Evolutionary conservation across 2,888 invertebrate genomes (phyloP).

Genomic region (Drosophila neutralis): DNA sequence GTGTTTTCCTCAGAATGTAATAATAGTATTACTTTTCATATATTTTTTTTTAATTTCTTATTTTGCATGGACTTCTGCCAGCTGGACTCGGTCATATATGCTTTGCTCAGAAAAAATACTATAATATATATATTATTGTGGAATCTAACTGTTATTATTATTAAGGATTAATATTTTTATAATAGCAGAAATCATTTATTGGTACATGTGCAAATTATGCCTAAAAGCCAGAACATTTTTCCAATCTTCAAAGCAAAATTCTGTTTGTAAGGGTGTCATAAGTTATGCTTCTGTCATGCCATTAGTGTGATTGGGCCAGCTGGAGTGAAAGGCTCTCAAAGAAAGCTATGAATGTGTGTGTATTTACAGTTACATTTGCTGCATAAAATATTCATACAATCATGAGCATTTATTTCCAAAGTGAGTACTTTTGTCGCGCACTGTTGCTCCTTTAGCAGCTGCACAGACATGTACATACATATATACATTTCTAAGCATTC

Average conservation of each 20-base stretch:
- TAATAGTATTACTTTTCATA: background rate
- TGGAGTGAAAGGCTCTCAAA: constrained; percentile 4
- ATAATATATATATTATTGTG: no score
- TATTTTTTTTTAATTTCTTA: background rate
- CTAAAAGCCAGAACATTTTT: background rate
- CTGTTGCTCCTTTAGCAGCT: constrained; percentile 31
- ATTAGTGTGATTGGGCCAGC: constrained; percentile 23
- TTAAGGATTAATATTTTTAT: no score
- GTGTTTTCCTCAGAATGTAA: background rate
- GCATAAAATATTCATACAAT: constrained; percentile 79
- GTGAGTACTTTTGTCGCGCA: constrained; percentile 53
- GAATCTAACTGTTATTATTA: no score
- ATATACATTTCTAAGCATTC: constrained; percentile 24
- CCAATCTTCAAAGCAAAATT: background rate
- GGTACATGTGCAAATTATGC: background rate
- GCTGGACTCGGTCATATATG: background rate
- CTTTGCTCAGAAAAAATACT: background rate
- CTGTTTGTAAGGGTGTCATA: background rate
- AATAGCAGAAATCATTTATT: background rate
- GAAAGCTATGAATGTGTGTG: constrained; percentile 21
- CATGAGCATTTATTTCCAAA: constrained; percentile 67
- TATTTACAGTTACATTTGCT: constrained; percentile 68
- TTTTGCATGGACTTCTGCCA: background rate
- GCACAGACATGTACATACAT: constrained; percentile 3
- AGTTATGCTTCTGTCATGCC: constrained; percentile 21